Conservation (phyloP, 2,888 invertebrate genomes). For the Dasypogon diadema region DNA sequence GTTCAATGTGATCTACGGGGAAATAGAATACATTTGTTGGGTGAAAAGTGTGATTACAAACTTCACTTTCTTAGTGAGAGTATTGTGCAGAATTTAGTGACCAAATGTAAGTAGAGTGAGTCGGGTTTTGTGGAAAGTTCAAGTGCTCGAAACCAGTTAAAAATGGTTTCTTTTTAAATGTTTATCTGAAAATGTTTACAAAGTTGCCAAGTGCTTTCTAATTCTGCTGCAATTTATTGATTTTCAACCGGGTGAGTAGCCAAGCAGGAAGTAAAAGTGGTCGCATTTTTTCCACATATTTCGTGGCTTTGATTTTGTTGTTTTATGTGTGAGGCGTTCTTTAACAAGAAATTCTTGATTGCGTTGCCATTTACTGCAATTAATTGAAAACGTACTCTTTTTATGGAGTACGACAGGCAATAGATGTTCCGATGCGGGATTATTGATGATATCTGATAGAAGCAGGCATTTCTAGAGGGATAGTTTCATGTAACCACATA, state of each 20-base stretch:
- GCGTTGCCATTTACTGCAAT: neutral
- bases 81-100: neutral
- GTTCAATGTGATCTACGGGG: too few species aligned
- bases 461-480: too few species aligned
- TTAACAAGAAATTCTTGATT: constrained; percentile 31
- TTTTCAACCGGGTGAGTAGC: neutral
- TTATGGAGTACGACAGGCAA: too few species aligned
- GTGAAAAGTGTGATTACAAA: too few species aligned
- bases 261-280: constrained; percentile 41
- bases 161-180: too few species aligned
- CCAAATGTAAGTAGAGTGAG: neutral
- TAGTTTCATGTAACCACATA: too few species aligned
- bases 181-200: neutral
- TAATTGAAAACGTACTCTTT: too few species aligned
- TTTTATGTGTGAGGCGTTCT: constrained; percentile 23
- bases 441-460: too few species aligned
- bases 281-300: constrained; percentile 29
- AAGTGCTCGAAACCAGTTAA: neutral
- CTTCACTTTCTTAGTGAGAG: neutral
- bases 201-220: too few species aligned
- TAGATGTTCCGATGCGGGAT: too few species aligned
- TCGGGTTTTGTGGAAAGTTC: neutral
- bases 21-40: too few species aligned
- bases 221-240: too few species aligned
- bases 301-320: constrained; percentile 8